Base-by-base conservation (phyloP, 2,888 invertebrate species). In the Volucella zonaria region DNA sequence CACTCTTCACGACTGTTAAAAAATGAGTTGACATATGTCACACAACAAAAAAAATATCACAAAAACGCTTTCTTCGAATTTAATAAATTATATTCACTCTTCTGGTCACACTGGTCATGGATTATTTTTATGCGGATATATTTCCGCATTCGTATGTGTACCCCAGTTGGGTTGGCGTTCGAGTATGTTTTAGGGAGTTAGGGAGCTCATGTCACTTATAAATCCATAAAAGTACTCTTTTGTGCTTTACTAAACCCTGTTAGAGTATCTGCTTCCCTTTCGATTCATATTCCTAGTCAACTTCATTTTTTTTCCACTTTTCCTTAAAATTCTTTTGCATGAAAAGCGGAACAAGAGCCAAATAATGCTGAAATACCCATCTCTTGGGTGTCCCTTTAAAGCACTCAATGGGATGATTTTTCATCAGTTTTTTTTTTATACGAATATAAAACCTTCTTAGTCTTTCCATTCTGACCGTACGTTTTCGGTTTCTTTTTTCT, bases 181-280 rank as follows among this genome's bases (percentile, higher is more conserved):
- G 58, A 14, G 49, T 62, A 10, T n/a, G 47, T 66, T 52, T 74
- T 59, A 40, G 1, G 31, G 40, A 40, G 15, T 45, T 31, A 43
- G 59, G 45, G 52, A 73, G 68, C 43, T 58, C 62, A 52, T 58
- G 67, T 73, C 56, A 74, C 73, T 74, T 67, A 78, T 68, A 62
- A 74, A 62, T 82, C 78, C 71, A 82, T 82, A 73, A 67, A 82
- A 61, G 66, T 61, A 67, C 78, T 78, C 61, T 74, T 43, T 73
- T 59, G 38, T 73, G 11, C 75, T 52, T 49, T 61, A 9, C 52
- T 64, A 15, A 18, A 64, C 15, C 47, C 47, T 31, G 47, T 47
- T 40, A 23, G 38, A 18, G 47, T 56, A 62, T 40, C 40, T 23
- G 12, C n/a, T 31, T 31, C 6, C 15, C 54, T 14, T 38, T 54